Base-by-base conservation (phyloP, 1,140 invertebrate genomes). In the Cyphomyrmex costatus region DNA sequence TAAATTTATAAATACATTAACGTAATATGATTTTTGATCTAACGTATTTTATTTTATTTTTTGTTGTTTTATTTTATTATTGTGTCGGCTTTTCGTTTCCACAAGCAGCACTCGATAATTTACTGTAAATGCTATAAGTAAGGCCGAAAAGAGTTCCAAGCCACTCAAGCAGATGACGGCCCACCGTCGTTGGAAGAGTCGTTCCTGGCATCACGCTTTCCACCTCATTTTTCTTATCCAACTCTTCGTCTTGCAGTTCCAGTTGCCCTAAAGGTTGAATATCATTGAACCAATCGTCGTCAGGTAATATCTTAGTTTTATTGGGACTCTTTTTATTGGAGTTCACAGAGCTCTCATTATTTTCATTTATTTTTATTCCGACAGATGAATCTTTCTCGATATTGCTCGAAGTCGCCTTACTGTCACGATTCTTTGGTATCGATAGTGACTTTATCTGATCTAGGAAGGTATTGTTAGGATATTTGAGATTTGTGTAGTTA, bases 111-210 rank as follows among this genome's bases (percentile, higher is more conserved):
- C 68, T 42, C 0, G 89, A 71, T 27, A 93, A 60, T 88, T 92
- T 93, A 1, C 86, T 46, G 27, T 94, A 93, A 27, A 90, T 83
- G 0, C 73, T 78, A 36, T 92, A 93, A 58, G 89, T 91, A 16
- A 93, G 36, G 0, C 88, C 86, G 14, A 94, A 51, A 30, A 93
- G 90, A 27, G 88, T 92, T 1, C 84, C 80, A 33, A 94, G 85
- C 93, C 93, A 94, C 2, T 93, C 87, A 24, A 93, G 30, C 27
- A 94, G 74, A 51, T 92, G 88, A 8, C 86, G 90, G 46, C 89
- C 88, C 7, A 94, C 16, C 3, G 89, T 88, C 24, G 70, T 80
- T 0, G 93, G 89, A 61, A 91, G 74, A n/a, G 49, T 49, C 1
- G 89, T 74, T 66, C 58, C 53, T 49, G 85, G 82, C 14, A 86